Evolutionary conservation across 1,140 invertebrate species (phyloP), one percentile per base, ranked within the genome.

Genomic region (Neodiprion pinetum): DNA sequence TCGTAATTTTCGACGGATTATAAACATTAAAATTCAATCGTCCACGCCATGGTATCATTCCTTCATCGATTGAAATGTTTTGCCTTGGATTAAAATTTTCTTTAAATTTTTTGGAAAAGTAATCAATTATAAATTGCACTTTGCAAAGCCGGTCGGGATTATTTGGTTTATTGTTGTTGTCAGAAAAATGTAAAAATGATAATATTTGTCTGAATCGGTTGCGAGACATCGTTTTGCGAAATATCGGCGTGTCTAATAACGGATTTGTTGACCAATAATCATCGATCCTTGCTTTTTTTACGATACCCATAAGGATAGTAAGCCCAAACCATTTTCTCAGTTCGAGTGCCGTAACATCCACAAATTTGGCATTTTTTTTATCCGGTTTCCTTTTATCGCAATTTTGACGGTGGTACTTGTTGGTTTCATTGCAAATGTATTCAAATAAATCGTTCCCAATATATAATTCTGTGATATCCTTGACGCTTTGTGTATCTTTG

Each of bases 181-280:
- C 14, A 0, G 68, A 47, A 71, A 74, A 74, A 71, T 74, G 50
- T 21, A 70, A 11, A 70, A n/a, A 74, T 66, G 50, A 40, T 23
- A 74, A 69, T 69, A 72, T 73, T 48, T 48, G 7, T 50, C 65
- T 8, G 65, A 74, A 78, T 78, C 76, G 75, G 70, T 75, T 48
- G 17, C 75, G 75, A 76, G 73, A 75, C 78, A 80, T 78, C 69
- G 66, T 79, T 71, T 77, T 69, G 70, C 48, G 4, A 75, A 80
- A 80, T 73, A 80, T 80, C 74, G 75, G 77, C 73, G 77, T 80
- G n/a, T 76, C 40, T 47, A 80, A n/a, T 23, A 75, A 74, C 17
- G 12, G 76, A 75, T 77, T 72, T 48, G 71, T 74, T 21, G 73
- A 76, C 73, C 71, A 78, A 76, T 76, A 73, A 69, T 72, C 74